Percentiles rank a stretch among this genome's conserved stretches.
phyloP scores from a whole-genome alignment of 2,113 vertebrate species.

The Cinclus mexicanus region DNA sequence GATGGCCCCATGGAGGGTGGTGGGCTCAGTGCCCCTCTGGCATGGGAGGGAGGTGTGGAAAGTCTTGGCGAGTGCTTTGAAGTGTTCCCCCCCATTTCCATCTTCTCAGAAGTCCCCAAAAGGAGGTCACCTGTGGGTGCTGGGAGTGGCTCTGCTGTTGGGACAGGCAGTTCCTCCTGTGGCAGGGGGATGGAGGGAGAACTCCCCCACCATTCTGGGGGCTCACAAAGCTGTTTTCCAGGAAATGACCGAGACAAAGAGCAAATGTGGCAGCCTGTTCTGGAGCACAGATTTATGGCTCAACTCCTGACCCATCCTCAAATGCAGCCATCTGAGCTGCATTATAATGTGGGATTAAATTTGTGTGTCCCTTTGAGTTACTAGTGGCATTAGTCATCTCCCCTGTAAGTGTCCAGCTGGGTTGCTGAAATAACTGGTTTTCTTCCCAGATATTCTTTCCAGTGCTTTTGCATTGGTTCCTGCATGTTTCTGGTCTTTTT shows the following conservation, averaged over 20 bases:
- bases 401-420: not conserved
- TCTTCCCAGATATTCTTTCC: not conserved
- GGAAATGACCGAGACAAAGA: not conserved
- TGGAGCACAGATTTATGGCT: not conserved
- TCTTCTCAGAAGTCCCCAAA: not conserved
- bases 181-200: rapidly evolving
- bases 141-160: rapidly evolving
- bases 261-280: not conserved
- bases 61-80: not conserved
- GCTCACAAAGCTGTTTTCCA: not conserved
- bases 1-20: rapidly evolving
- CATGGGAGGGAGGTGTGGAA: rapidly evolving
- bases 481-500: not conserved
- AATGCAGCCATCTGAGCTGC: not conserved
- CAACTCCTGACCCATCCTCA: conserved; percentile 28
- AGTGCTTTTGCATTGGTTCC: not conserved
- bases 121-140: not conserved
- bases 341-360: conserved; percentile 9
- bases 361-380: not conserved
- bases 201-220: rapidly evolving
- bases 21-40: not conserved
- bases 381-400: not conserved
- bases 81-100: not conserved
- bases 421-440: not conserved
- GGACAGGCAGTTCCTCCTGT: rapidly evolving